Evolutionary conservation across 1,140 invertebrate species (phyloP).

Genomic region (Zophobas atratus): DNA sequence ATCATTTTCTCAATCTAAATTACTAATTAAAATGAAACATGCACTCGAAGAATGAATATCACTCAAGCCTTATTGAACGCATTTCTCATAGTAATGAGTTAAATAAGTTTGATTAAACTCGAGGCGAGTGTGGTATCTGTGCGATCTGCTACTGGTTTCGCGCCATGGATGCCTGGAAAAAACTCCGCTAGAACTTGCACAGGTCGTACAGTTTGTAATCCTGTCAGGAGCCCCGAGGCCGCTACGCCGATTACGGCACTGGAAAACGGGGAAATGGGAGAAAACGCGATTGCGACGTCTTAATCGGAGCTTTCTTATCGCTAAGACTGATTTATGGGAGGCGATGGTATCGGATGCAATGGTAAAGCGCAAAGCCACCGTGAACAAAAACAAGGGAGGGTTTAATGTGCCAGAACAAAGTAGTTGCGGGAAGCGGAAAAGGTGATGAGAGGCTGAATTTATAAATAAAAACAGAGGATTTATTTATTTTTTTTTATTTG

Average conservation of each 20-base stretch:
- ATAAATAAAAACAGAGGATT: too few species aligned
- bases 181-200: conserved; percentile 8
- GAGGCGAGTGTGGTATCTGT: conserved; percentile 36
- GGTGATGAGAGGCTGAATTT: too few species aligned
- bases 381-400: too few species aligned
- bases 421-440: too few species aligned
- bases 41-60: conserved; percentile 38
- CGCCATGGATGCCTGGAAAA: conserved; percentile 16
- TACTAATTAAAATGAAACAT: conserved; percentile 48
- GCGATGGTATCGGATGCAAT: too few species aligned
- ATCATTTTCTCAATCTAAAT: conserved; percentile 37
- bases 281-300: too few species aligned
- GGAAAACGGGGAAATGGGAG: not conserved
- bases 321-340: too few species aligned
- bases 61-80: conserved; percentile 24
- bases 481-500: too few species aligned
- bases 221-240: conserved; percentile 9
- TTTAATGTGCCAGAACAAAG: too few species aligned
- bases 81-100: conserved; percentile 46
- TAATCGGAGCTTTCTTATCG: too few species aligned
- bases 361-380: too few species aligned
- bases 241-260: not conserved
- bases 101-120: conserved; percentile 28
- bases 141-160: conserved; percentile 50
- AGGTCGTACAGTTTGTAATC: conserved; percentile 40